Conservation (phyloP, 2,797 vertebrate species). For the Jordanella pulchra region DNA sequence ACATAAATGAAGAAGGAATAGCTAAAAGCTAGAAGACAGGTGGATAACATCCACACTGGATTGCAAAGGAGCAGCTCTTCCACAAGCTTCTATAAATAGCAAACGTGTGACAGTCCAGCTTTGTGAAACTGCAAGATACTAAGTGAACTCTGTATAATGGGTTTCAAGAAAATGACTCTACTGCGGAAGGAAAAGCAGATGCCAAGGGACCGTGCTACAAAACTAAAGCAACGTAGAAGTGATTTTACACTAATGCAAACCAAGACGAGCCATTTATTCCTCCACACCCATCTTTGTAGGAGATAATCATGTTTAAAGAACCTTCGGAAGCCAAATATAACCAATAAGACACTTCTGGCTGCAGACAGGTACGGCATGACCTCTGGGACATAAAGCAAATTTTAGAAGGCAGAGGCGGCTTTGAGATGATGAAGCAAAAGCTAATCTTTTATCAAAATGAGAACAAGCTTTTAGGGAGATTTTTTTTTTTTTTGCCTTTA, state of each 20-base stretch:
- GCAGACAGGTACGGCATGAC: background rate
- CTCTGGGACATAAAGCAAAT: background rate
- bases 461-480: slow-evolving; percentile 1
- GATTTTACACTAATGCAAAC: background rate
- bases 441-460: slow-evolving; percentile 18
- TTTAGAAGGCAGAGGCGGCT: slow-evolving; percentile 1
- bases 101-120: slow-evolving; percentile 32
- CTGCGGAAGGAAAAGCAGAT: slow-evolving; percentile 20
- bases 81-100: slow-evolving; percentile 50
- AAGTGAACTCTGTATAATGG: slow-evolving; percentile 22
- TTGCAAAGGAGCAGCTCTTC: slow-evolving; percentile 12
- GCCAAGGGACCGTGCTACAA: slow-evolving; percentile 6
- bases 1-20: slow-evolving; percentile 27
- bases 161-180: slow-evolving; percentile 16
- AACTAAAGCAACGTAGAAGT: slow-evolving; percentile 9
- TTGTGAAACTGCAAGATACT: slow-evolving; percentile 25
- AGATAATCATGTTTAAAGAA: background rate
- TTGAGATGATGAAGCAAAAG: background rate
- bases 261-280: background rate
- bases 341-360: background rate
- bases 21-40: slow-evolving; percentile 10
- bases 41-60: slow-evolving; percentile 19
- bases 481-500: background rate
- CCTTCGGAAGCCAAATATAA: background rate
- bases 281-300: background rate